Conservation (phyloP, 1,140 invertebrate genomes). For the Drusus annulatus region DNA sequence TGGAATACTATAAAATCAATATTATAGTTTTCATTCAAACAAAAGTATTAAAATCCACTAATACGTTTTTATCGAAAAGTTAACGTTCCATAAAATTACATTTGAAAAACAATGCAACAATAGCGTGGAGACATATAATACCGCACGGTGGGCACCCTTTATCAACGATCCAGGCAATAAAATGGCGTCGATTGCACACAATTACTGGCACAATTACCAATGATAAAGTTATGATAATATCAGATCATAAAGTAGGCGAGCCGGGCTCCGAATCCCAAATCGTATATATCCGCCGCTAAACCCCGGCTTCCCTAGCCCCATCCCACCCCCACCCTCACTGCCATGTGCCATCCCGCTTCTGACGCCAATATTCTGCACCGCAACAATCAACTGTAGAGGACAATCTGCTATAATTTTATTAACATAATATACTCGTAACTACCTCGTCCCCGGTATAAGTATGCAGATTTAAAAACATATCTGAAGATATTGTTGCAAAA, state of each 20-base stretch:
- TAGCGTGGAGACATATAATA: no score
- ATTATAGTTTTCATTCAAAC: no score
- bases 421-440: no score
- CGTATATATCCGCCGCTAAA: conserved; percentile 46
- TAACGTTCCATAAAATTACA: no score
- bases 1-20: no score
- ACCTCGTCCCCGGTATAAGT: no score
- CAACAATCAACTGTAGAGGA: not conserved
- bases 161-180: conserved; percentile 41
- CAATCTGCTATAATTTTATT: no score
- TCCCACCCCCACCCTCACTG: not conserved
- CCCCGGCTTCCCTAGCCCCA: conserved; percentile 25
- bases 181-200: conserved; percentile 56
- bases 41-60: no score
- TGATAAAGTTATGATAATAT: conserved; percentile 60
- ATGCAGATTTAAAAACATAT: no score
- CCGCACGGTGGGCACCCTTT: conserved; percentile 3
- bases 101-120: no score
- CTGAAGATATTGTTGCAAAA: no score
- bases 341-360: not conserved
- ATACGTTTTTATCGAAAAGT: no score
- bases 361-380: not conserved
- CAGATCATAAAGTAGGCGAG: conserved; percentile 56
- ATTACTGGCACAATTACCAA: conserved; percentile 59
- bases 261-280: conserved; percentile 40